Conservation (phyloP, 2,113 vertebrate species). For the Parotia lawesii region DNA sequence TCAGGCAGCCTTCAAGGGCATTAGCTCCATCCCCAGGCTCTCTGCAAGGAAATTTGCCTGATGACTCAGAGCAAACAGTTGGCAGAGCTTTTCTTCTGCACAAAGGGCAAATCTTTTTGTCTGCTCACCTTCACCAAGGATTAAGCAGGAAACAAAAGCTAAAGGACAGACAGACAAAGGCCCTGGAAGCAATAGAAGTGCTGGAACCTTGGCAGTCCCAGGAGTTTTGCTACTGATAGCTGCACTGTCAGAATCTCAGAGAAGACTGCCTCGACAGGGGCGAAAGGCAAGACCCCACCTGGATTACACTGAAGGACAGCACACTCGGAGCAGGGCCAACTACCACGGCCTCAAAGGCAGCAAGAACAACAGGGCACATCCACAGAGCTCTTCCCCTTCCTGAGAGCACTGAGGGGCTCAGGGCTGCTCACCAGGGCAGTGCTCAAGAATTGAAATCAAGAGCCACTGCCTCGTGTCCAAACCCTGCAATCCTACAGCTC, state of each 20-base stretch:
- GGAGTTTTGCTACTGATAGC: neutral
- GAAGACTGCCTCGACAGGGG: rapidly evolving
- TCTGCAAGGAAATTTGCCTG: neutral
- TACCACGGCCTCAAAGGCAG: neutral
- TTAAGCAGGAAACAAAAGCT: neutral
- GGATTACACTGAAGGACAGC: neutral
- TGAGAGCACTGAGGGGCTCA: neutral
- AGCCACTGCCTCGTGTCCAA: rapidly evolving
- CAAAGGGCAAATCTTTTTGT: neutral
- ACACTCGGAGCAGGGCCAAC: neutral
- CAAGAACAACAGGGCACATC: neutral
- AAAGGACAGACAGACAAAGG: neutral
- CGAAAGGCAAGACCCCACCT: rapidly evolving
- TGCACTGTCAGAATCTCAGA: neutral
- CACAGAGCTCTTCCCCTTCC: neutral
- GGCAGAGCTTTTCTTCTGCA: neutral
- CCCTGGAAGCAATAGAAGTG: neutral
- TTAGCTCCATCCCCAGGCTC: neutral
- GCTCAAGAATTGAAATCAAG: neutral
- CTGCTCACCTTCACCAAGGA: neutral
- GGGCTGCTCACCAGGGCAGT: neutral
- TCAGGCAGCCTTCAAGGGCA: neutral
- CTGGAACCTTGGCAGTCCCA: neutral
- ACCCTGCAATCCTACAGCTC: neutral
- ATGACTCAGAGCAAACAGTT: neutral